Evolutionary conservation across 2,888 invertebrate species (phyloP), one percentile per base, ranked within the genome.

Genomic region (Mythimna ferrago): DNA sequence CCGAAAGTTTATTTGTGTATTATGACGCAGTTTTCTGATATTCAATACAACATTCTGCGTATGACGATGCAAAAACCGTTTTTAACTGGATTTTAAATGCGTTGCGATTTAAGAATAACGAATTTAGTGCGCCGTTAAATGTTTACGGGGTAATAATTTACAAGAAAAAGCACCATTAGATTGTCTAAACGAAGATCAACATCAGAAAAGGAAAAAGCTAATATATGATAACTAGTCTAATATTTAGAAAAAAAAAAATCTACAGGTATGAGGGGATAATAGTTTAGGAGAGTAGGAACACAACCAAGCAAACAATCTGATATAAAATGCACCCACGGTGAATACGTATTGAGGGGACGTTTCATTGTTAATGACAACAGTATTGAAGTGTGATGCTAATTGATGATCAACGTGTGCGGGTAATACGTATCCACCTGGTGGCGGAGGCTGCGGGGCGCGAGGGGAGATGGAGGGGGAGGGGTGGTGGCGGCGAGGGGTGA

Each of bases 401-500:
- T 86, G 87, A 81, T 86, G 83, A 84, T 88, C 77, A 83, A 84
- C 80, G 82, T 87, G 89, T 88, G 86, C 87, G 89, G 89, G 88
- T 88, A 90, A 90, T 90, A 90, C 90, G 91, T 94, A 94, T 93
- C 92, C 93, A 93, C 93, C 92, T 89, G 90, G 86, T 66, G 67
- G 78, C 76, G 81, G 76, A 66, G 80, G 81, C 61, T 51, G 73
- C 44, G 21, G 58, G 82, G 65, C 66, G n/a, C 26, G 48, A 58
- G 71, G 35, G 69, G 73, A 57, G 68, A 48, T 73, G 81, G 77
- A 81, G 73, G 82, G 68, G 70, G 80, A 73, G 66, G 57, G 73
- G 76, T 53, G 78, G 70, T 64, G 48, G 6, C 0, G 48, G 56
- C 54, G 58, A 54, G 83, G 74, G 72, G 68, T 60, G 71, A 64